These are phyloP conservation scores for Myripristis murdjan DNA, from an alignment of 2,797 vertebrate genomes.

Conservation along the genomic window DNA sequence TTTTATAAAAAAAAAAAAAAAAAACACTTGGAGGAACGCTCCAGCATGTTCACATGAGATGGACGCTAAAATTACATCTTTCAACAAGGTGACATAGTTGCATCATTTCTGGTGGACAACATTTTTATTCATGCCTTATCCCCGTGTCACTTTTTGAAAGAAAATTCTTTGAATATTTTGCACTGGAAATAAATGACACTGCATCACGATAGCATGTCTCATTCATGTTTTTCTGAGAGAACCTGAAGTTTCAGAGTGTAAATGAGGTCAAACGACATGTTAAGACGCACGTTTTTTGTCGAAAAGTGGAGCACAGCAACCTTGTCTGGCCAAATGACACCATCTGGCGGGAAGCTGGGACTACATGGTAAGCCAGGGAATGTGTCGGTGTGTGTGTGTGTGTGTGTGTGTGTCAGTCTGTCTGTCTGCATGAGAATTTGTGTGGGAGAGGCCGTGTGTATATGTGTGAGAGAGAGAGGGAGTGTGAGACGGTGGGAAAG, in stretches of 20 bases:
- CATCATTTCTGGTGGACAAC: too few species aligned
- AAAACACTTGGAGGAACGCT: too few species aligned
- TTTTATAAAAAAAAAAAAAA: too few species aligned
- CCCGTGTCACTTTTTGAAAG: too few species aligned
- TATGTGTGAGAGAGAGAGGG: background rate
- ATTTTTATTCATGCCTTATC: too few species aligned
- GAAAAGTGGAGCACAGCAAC: constrained; percentile 53
- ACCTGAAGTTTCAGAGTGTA: constrained; percentile 19
- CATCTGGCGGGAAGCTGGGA: constrained; percentile 74
- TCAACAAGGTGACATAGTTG: too few species aligned
- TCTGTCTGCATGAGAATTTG: background rate
- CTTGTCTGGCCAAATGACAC: constrained; percentile 73
- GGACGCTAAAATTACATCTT: too few species aligned
- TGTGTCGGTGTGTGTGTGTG: constrained; percentile 14
- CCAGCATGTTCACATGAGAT: too few species aligned
- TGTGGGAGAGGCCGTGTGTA: background rate
- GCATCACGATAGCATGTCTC: background rate
- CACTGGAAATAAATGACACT: too few species aligned
- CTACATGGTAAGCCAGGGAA: constrained; percentile 50
- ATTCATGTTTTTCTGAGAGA: constrained; percentile 10
- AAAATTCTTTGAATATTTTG: too few species aligned
- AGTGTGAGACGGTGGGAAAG: background rate
- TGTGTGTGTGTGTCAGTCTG: constrained; percentile 8
- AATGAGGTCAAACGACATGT: constrained; percentile 31
- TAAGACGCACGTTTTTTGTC: constrained; percentile 35